phyloP scores from a whole-genome alignment of 2,888 invertebrate genomes.

The Aquatica leii region DNA sequence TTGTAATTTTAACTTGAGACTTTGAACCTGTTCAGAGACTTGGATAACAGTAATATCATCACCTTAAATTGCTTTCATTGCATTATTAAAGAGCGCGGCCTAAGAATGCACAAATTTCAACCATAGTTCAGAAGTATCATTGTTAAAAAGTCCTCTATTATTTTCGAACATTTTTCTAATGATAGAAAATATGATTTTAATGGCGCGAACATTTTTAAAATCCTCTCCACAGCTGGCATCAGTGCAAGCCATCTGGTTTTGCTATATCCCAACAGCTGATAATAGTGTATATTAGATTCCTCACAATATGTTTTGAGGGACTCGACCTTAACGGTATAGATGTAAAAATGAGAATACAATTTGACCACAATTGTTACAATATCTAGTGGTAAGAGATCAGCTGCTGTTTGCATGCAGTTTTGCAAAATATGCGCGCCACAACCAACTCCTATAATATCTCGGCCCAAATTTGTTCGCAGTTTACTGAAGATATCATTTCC shows the following conservation, averaged over 20 bases:
- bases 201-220: constrained; percentile 2
- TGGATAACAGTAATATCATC: too few relatives aligned
- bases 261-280: constrained; percentile 1
- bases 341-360: constrained; percentile 1
- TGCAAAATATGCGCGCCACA: constrained; percentile 2
- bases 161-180: not conserved
- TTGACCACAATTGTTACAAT: not conserved
- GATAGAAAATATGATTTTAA: not conserved
- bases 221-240: constrained; percentile 4
- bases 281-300: constrained; percentile 16
- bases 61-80: too few relatives aligned
- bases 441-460: not conserved
- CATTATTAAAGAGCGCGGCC: not conserved
- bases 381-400: not conserved
- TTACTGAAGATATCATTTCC: constrained; percentile 35
- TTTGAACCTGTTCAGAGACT: too few relatives aligned
- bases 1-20: not conserved
- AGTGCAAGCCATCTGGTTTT: constrained; percentile 5
- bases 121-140: not conserved
- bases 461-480: not conserved
- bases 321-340: not conserved
- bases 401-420: not conserved
- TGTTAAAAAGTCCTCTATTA: constrained; percentile 8
- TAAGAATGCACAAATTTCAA: constrained; percentile 8
- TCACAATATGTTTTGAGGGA: not conserved